Evolutionary conservation across 2,797 vertebrate species (phyloP).

Genomic region (Microhierax caerulescens): DNA sequence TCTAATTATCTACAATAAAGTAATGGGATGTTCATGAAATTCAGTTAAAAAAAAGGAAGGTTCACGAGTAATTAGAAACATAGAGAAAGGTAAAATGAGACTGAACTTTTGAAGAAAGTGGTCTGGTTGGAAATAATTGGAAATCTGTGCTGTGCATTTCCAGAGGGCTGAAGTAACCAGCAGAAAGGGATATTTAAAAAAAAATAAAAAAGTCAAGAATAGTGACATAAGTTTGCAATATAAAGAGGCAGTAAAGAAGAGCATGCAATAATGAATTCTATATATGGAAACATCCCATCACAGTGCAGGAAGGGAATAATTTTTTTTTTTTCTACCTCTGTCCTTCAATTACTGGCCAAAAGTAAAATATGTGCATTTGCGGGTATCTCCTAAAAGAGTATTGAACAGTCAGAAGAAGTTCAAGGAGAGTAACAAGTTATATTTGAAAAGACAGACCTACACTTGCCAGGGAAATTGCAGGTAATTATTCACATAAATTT

Average conservation of each 20-base stretch:
- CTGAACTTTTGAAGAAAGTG: not conserved
- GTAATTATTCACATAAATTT: not conserved
- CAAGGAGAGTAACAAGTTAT: not conserved
- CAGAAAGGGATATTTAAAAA: not conserved
- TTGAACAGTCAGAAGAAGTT: not conserved
- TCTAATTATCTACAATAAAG: not conserved
- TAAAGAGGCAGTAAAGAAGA: not conserved
- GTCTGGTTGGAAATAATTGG: not conserved
- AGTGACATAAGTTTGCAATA: not conserved
- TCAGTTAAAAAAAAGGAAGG: not conserved
- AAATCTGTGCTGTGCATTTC: not conserved
- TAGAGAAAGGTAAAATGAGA: not conserved
- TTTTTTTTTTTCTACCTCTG: not conserved
- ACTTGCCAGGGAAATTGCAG: not conserved
- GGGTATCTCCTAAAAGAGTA: not conserved
- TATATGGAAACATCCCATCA: not conserved
- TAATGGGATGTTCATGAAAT: not conserved
- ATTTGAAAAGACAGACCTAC: not conserved
- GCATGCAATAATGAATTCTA: not conserved
- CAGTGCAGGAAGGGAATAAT: not conserved
- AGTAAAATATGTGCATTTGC: not conserved
- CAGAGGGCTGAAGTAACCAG: not conserved
- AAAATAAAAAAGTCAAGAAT: not conserved
- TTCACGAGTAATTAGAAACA: not conserved
- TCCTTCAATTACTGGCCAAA: not conserved